Evolutionary conservation across 2,888 invertebrate genomes (phyloP).

Genomic region (Melinaea marsaeus): DNA sequence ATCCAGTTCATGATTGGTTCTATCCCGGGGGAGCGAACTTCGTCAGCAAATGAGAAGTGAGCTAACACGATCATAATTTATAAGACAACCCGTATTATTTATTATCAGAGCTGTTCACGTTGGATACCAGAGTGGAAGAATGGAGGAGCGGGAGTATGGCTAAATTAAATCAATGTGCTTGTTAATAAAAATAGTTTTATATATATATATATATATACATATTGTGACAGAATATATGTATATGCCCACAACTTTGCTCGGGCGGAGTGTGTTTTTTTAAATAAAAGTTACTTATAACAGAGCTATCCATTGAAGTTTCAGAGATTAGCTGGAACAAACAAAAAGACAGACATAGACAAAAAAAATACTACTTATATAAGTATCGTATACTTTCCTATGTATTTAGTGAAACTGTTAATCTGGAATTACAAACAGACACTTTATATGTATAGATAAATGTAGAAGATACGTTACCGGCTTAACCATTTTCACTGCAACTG

Average conservation of each 20-base stretch:
- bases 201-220: neutral
- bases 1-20: constrained; percentile 71
- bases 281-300: too few species aligned
- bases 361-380: too few species aligned
- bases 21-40: constrained; percentile 63
- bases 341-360: too few species aligned
- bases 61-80: constrained; percentile 75
- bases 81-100: constrained; percentile 71
- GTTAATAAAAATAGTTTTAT: neutral
- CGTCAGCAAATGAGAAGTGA: constrained; percentile 78
- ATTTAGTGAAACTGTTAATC: too few species aligned
- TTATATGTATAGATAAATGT: too few species aligned
- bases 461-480: neutral
- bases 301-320: too few species aligned
- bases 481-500: constrained; percentile 27
- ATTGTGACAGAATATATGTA: too few species aligned
- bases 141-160: neutral
- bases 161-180: neutral
- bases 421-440: too few species aligned
- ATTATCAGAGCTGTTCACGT: constrained; percentile 51
- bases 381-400: too few species aligned
- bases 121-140: constrained; percentile 5
- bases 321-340: too few species aligned
- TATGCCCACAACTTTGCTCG: too few species aligned
- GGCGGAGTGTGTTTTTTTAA: too few species aligned